Base-by-base conservation (phyloP, 1,140 invertebrate genomes). In the Sesamia nonagrioides region DNA sequence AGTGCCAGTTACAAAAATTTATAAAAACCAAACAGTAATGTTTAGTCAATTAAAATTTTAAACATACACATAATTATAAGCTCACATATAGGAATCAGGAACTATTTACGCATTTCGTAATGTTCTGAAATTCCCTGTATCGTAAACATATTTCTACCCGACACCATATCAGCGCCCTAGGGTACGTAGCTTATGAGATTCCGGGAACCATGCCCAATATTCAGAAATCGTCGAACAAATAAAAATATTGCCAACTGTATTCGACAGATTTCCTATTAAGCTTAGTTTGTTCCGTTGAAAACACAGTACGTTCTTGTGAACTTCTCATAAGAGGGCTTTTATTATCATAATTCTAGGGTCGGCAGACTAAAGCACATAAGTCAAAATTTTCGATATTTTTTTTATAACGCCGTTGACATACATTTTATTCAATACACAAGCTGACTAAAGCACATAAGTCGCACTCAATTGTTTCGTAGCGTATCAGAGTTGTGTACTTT, bases 171-270 rank as follows among this genome's bases (percentile, higher is more conserved):
- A 21, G 5, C 13, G n/a, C n/a, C 40, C 37, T 13, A 18, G 61
- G 37, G 35, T 40, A 40, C 4, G 15, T 9, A 71, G 68, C 48
- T 71, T 71, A 71, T 48, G 48, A 71, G 27, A 71, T 71, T 52
- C 48, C 33, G 68, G 33, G 68, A 54, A 54, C 50, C 27, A n/a
- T 71, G n/a, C 15, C 13, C 9, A 71, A 71, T 35, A 54, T 11
- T 9, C 50, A n/a, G 45, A 54, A 71, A 54, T 37, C 42, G 42
- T 50, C 33, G 4, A 17, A 8, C 15, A 6, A 42, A 15, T 42
- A 42, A 63, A 42, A 63, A 63, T 42, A 42, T 35, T 42, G 35
- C 15, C 60, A 40, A 42, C 60, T 18, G 0, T 42, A 40, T 63
- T 27, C 27, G 18, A 50, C 45, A 50, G 13, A 15, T 5, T 50